Evolutionary conservation across 2,888 invertebrate genomes (phyloP).

Genomic region (Parelbella ahira): DNA sequence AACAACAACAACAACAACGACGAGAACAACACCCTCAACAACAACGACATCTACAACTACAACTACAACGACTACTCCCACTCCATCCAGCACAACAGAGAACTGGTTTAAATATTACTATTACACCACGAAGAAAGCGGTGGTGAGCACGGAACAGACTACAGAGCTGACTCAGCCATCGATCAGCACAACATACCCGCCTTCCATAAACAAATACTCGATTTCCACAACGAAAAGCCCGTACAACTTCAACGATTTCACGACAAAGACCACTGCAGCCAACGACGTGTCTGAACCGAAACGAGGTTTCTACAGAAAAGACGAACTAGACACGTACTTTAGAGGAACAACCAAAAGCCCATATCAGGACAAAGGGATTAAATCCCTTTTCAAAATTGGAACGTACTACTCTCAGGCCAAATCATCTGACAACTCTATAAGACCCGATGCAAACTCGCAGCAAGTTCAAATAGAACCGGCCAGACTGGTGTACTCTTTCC

Average conservation of each 20-base stretch:
- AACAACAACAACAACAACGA: conserved; percentile 25
- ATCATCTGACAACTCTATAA: conserved; percentile 67
- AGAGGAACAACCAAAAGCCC: conserved; percentile 78
- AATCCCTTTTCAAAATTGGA: conserved; percentile 68
- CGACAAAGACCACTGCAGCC: conserved; percentile 49
- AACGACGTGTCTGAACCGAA: too few species aligned
- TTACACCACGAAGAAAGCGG: conserved; percentile 35
- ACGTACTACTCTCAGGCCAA: conserved; percentile 71
- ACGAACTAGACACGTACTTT: conserved; percentile 59
- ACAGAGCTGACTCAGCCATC: conserved; percentile 39
- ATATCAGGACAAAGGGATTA: conserved; percentile 59
- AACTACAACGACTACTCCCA: conserved; percentile 34
- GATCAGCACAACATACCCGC: conserved; percentile 43
- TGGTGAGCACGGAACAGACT: conserved; percentile 44
- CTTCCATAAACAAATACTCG: conserved; percentile 63
- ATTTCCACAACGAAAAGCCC: conserved; percentile 78
- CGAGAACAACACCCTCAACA: conserved; percentile 31
- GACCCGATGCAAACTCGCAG: conserved; percentile 72
- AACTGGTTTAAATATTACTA: conserved; percentile 49
- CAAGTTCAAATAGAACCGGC: conserved; percentile 74
- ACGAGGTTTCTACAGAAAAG: conserved; percentile 62
- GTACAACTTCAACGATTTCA: conserved; percentile 75
- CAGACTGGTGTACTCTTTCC: conserved; percentile 59
- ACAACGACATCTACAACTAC: conserved; percentile 31
- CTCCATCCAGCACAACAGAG: conserved; percentile 36